Conservation (phyloP, 2,113 vertebrate species). For the Neodon shergylaensis region DNA sequence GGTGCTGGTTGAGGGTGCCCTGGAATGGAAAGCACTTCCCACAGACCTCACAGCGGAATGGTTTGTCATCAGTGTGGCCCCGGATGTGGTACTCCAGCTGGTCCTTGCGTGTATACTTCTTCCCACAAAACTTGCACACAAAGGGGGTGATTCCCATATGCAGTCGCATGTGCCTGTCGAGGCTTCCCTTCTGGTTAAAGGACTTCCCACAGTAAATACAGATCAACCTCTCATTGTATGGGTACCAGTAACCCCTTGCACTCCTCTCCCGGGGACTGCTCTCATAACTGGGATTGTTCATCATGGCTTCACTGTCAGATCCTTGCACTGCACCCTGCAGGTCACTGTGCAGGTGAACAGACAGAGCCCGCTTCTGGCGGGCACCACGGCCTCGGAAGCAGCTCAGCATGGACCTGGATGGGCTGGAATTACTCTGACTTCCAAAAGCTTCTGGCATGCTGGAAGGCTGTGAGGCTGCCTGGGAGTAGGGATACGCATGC, state of each 20-base stretch:
- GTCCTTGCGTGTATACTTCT: constrained; percentile 99
- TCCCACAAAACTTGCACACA: constrained; percentile 98
- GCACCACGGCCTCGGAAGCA: constrained; percentile 94
- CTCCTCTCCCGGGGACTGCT: constrained; percentile 92
- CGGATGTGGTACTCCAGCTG: constrained; percentile 99
- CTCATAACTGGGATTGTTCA: constrained; percentile 88
- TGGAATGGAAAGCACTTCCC: constrained; percentile 99
- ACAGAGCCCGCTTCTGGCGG: constrained; percentile 90
- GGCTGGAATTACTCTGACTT: constrained; percentile 93
- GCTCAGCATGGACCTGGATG: constrained; percentile 95
- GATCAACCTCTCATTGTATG: constrained; percentile 95
- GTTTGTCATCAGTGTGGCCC: constrained; percentile 98
- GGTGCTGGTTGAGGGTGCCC: constrained; percentile 98
- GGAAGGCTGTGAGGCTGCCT: constrained; percentile 86
- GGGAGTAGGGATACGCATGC: constrained; percentile 92
- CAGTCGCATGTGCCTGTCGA: constrained; percentile 98
- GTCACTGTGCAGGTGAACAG: constrained; percentile 84
- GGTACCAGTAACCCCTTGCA: constrained; percentile 95
- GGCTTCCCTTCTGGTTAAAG: constrained; percentile 99
- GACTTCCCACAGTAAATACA: constrained; percentile 99
- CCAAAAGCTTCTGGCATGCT: constrained; percentile 88
- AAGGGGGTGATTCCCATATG: constrained; percentile 99
- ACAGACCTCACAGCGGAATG: constrained; percentile 98
- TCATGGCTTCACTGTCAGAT: constrained; percentile 83
- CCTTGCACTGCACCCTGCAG: constrained; percentile 85